phyloP scores from a whole-genome alignment of 1,140 invertebrate species.

The Stratiolaelaps scimitus region DNA sequence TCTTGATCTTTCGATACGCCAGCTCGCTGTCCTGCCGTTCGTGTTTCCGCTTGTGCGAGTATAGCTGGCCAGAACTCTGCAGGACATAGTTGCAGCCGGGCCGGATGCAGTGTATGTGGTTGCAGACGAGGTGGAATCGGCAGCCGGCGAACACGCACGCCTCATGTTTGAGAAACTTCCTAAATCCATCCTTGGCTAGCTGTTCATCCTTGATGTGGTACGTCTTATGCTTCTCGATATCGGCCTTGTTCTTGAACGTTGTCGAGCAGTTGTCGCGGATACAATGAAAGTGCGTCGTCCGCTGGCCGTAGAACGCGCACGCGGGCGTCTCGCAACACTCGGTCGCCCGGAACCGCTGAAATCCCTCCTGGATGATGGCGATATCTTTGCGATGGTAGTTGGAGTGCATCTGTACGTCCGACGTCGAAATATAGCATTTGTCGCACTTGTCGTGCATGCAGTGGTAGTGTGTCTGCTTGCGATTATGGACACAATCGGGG shows the following conservation, averaged over 20 bases:
- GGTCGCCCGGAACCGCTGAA: slow-evolving; percentile 75
- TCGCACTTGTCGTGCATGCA: slow-evolving; percentile 67
- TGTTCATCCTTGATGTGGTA: slow-evolving; percentile 97
- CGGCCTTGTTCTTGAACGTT: slow-evolving; percentile 97
- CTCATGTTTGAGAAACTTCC: slow-evolving; percentile 97
- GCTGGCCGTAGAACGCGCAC: slow-evolving; percentile 83
- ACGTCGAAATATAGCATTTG: slow-evolving; percentile 96
- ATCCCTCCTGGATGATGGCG: slow-evolving; percentile 91
- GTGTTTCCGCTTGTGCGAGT: slow-evolving; percentile 93
- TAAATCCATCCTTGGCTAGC: slow-evolving; percentile 85
- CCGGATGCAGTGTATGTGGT: slow-evolving; percentile 95
- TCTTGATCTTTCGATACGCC: slow-evolving; percentile 63
- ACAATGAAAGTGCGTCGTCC: slow-evolving; percentile 96
- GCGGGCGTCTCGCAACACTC: slow-evolving; percentile 73
- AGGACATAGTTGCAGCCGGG: slow-evolving; percentile 85
- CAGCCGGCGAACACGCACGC: slow-evolving; percentile 78
- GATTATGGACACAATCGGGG: slow-evolving; percentile 73
- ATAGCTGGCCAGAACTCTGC: slow-evolving; percentile 89
- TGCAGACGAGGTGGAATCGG: slow-evolving; percentile 81
- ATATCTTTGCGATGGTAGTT: slow-evolving; percentile 96
- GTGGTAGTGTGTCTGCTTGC: slow-evolving; percentile 96
- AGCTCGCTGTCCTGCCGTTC: slow-evolving; percentile 77
- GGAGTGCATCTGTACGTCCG: slow-evolving; percentile 97
- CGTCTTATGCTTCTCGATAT: slow-evolving; percentile 99
- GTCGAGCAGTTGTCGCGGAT: slow-evolving; percentile 72